These are phyloP conservation scores for Alectoris magna DNA, from an alignment of 2,797 vertebrate species.

Conservation along the genomic window DNA sequence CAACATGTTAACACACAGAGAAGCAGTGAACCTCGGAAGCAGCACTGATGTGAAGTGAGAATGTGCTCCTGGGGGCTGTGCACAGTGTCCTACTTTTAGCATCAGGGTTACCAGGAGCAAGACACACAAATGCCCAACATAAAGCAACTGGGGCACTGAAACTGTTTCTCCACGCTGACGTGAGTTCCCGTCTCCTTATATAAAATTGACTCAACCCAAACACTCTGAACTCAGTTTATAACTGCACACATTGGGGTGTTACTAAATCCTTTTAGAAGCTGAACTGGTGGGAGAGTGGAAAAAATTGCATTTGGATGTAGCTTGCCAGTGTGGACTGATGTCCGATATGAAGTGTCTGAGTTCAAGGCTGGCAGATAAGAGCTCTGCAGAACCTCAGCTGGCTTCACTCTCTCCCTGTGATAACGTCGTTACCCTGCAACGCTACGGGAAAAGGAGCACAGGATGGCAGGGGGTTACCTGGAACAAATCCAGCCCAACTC, in stretches of 20 bases:
- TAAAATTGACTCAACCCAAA: background rate
- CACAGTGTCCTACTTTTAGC: background rate
- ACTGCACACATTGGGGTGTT: background rate
- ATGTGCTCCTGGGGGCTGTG: background rate
- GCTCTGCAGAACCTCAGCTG: background rate
- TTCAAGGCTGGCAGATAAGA: constrained; percentile 15
- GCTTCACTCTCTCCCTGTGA: background rate
- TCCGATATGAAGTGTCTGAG: background rate
- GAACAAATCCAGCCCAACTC: background rate
- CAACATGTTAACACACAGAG: background rate
- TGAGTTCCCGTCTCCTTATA: background rate
- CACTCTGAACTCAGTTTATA: background rate
- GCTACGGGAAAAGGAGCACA: background rate
- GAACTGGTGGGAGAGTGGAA: background rate
- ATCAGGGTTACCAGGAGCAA: background rate
- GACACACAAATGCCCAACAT: accelerated
- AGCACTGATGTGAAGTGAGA: background rate
- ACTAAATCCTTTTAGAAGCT: constrained; percentile 8
- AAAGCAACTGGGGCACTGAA: accelerated
- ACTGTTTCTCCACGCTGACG: background rate
- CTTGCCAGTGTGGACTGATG: background rate
- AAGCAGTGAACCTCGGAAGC: background rate
- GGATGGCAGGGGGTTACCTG: background rate
- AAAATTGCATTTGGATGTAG: constrained; percentile 1
- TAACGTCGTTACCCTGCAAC: background rate